Percentiles rank a stretch among this genome's conserved stretches.
These are phyloP conservation scores for Octomys mimax DNA, from an alignment of 2,797 vertebrate species.

Conservation along the genomic window DNA sequence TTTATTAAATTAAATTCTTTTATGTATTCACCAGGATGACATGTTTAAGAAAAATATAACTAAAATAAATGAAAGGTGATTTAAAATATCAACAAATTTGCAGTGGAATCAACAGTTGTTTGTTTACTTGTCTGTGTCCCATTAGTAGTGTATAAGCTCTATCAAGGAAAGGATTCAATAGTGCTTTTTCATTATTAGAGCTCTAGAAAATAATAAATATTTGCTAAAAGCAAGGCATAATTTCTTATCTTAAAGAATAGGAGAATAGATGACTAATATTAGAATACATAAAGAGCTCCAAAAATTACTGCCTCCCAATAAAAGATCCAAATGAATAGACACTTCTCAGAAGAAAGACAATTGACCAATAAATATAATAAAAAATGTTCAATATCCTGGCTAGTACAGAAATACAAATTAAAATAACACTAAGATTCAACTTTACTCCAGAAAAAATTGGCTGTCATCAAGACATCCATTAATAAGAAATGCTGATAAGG, in stretches of 20 bases:
- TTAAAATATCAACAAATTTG: conserved; percentile 47
- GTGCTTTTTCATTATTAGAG: neutral
- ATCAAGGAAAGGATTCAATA: neutral
- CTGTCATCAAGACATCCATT: neutral
- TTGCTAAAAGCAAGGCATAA: conserved; percentile 33
- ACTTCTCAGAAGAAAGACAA: neutral
- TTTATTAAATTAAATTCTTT: conserved; percentile 55
- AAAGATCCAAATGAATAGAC: neutral
- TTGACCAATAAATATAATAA: neutral
- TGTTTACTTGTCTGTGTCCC: conserved; percentile 6
- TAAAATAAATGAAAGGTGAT: conserved; percentile 37
- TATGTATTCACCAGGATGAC: conserved; percentile 30
- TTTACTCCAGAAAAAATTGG: neutral
- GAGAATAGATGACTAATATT: neutral
- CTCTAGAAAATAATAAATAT: conserved; percentile 18
- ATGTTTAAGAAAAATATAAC: conserved; percentile 53
- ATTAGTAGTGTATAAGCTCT: neutral
- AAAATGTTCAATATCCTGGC: neutral
- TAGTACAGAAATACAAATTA: neutral
- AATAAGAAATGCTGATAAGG: neutral
- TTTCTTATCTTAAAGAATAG: conserved; percentile 57
- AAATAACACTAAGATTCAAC: neutral
- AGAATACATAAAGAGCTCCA: neutral
- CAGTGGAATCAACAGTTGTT: conserved; percentile 18
- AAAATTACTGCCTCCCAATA: neutral